phyloP scores from a whole-genome alignment of 2,888 invertebrate species.

The Pecten maximus region DNA sequence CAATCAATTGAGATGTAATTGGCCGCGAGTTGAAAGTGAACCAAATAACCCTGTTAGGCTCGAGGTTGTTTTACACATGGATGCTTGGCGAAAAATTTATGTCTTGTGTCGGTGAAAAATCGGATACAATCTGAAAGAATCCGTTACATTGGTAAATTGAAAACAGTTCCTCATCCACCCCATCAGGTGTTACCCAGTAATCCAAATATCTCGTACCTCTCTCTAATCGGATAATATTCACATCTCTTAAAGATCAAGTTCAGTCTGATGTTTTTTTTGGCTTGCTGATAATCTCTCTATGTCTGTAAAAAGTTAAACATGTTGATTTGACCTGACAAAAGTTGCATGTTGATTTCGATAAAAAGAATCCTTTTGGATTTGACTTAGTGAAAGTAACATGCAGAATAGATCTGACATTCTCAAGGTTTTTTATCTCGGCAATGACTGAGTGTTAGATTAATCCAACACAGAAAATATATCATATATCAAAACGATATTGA shows the following conservation, averaged over 20 bases:
- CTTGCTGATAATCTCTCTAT: not conserved
- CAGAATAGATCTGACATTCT: too few species aligned
- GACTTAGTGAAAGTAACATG: too few species aligned
- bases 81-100: not conserved
- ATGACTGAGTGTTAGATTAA: not conserved
- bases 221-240: not conserved
- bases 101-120: constrained; percentile 5
- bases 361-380: too few species aligned
- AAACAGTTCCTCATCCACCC: constrained; percentile 4
- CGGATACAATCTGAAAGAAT: not conserved
- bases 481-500: not conserved
- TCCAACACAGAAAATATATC: not conserved
- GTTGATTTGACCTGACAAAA: not conserved
- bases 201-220: not conserved
- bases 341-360: not conserved
- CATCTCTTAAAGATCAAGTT: not conserved
- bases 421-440: not conserved
- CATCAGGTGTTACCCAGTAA: not conserved
- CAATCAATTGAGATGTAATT: constrained; percentile 13
- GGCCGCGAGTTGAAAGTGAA: not conserved
- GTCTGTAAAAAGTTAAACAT: too few species aligned
- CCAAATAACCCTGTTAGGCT: not conserved
- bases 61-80: not conserved
- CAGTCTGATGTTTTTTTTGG: not conserved
- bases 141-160: not conserved